phyloP scores from a whole-genome alignment of 2,888 invertebrate species.

The Tanypteryx hageni region DNA sequence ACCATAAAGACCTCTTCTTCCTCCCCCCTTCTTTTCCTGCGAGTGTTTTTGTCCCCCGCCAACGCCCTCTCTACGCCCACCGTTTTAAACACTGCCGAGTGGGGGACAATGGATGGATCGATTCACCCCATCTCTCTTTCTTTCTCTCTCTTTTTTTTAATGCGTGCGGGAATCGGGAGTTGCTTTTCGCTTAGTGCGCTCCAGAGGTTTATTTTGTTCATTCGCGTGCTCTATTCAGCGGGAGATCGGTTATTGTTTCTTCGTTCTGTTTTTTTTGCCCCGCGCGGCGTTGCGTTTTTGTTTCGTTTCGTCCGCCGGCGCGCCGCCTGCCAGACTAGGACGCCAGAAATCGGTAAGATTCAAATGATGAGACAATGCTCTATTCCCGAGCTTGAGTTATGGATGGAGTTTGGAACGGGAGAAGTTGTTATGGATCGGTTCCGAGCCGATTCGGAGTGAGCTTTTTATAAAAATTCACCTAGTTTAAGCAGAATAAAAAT shows the following conservation, averaged over 20 bases:
- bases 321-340: not conserved
- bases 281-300: not conserved
- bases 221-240: not conserved
- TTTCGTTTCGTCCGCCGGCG: not conserved
- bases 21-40: too few species aligned
- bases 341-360: too few species aligned
- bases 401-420: too few species aligned
- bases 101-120: slow-evolving; percentile 5
- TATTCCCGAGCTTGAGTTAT: too few species aligned
- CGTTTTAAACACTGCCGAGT: slow-evolving; percentile 16
- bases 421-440: too few species aligned
- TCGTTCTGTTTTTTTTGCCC: not conserved
- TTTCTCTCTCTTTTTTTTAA: too few species aligned
- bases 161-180: slow-evolving; percentile 3
- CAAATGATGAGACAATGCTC: too few species aligned
- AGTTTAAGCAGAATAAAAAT: too few species aligned
- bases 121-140: slow-evolving; percentile 6
- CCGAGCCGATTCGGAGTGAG: too few species aligned
- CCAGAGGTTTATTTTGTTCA: not conserved
- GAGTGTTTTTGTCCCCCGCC: not conserved
- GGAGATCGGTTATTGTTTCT: not conserved
- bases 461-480: too few species aligned
- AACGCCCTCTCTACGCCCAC: not conserved
- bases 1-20: not conserved
- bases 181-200: slow-evolving; percentile 4